Base-by-base conservation (phyloP, 2,888 invertebrate species). In the Doris montereyensis region DNA sequence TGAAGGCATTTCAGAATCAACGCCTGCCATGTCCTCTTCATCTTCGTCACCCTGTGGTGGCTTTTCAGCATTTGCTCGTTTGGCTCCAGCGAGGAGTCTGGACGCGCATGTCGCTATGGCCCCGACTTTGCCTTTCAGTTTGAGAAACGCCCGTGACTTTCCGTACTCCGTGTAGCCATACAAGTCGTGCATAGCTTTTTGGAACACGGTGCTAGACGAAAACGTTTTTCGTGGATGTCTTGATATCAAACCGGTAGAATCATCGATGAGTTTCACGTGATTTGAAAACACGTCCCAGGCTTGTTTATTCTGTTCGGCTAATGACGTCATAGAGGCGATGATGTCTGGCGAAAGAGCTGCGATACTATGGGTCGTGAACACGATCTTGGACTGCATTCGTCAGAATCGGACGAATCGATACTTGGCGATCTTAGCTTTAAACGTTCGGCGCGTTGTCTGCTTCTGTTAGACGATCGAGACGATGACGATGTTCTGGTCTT, bases 81-180 rank as follows among this genome's bases (percentile, higher is more conserved):
- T 74, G 30, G 76, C 67, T 21, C 62, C 76, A 26, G 13, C 24
- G 2, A 79, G 17, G 24, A 77, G 76, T 24, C 72, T 70, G 41
- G 78, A 26, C 2, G 73, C 74, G 17, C 41, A 78, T 13, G 65
- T 32, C 5, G 80, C 67, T 17, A 80, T 28, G 24, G 73, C 30
- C 2, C 57, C 76, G 0, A 65, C n/a, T 71, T 71, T 1, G 81
- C 83, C 35, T 60, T 35, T 32, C 8, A 84, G 67, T 60, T 83
- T 79, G 0, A 83, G 83, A 65, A 85, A 83, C 1, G 83, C 83
- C 67, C 80, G 83, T 3, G 85, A 80, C 24, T 80, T 82, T 2
- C 84, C 83, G 67, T 87, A 86, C 62, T 87, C 86, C 10, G 84
- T 83, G 76, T 85, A 85, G 1, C 87, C 87, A 65, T 83, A 87